A percentile compares a stretch with the other conserved stretches of the same genome.
Conservation (phyloP, 1,140 invertebrate genomes). For the Solenopsis invicta region DNA sequence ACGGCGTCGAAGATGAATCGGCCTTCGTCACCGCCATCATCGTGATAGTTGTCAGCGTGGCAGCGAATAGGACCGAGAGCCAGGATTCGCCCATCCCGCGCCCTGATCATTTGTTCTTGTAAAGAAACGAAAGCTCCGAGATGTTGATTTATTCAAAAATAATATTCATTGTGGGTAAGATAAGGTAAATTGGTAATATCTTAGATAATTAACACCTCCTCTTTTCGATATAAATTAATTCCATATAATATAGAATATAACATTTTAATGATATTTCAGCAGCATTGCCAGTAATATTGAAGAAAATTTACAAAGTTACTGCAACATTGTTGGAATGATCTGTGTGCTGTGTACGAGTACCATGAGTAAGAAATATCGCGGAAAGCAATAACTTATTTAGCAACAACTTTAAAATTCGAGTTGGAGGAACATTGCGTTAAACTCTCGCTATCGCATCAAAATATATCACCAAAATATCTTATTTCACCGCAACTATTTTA, state of each 20-base stretch:
- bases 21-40: slow-evolving; percentile 72
- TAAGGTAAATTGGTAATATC: slow-evolving; percentile 16
- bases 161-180: background rate
- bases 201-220: background rate
- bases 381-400: background rate
- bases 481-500: slow-evolving; percentile 6
- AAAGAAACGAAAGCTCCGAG: slow-evolving; percentile 40
- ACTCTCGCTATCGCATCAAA: too few relatives aligned
- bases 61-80: slow-evolving; percentile 76
- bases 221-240: background rate
- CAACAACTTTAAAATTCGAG: background rate
- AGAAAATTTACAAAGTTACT: too few relatives aligned
- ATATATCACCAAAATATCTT: background rate
- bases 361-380: background rate
- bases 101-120: slow-evolving; percentile 77
- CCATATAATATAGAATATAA: too few relatives aligned
- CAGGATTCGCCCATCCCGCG: slow-evolving; percentile 79
- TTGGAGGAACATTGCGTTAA: background rate
- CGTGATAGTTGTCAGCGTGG: slow-evolving; percentile 74
- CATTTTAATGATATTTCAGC: too few relatives aligned
- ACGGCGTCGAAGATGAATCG: slow-evolving; percentile 60
- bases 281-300: too few relatives aligned
- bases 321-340: too few relatives aligned
- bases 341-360: too few relatives aligned
- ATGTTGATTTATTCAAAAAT: slow-evolving; percentile 13